Evolutionary conservation across 2,888 invertebrate genomes (phyloP).

Genomic region (Helicoverpa assulta): DNA sequence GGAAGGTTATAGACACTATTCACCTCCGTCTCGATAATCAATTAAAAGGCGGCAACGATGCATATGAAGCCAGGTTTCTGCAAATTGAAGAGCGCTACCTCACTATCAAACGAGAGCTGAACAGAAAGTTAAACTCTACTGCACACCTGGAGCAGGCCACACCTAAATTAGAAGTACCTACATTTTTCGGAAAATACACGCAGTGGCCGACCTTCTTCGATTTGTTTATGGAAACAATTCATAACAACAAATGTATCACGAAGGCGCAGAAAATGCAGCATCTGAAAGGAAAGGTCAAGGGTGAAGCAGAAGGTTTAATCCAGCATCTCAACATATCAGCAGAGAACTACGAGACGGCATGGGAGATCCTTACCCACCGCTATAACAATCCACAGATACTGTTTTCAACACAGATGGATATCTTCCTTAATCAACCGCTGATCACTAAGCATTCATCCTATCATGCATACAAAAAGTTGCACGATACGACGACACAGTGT

Average conservation of each 20-base stretch:
- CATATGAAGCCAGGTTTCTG: no score
- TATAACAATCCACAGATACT: constrained; percentile 12
- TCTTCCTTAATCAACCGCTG: constrained; percentile 10
- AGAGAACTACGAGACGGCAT: constrained; percentile 12
- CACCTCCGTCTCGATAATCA: no score
- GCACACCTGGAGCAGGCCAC: neutral
- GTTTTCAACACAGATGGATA: constrained; percentile 11
- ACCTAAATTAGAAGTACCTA: constrained; percentile 7
- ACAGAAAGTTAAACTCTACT: no score
- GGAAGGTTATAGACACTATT: neutral
- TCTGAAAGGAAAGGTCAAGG: constrained; percentile 4
- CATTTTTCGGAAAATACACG: constrained; percentile 6
- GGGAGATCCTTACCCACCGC: constrained; percentile 9
- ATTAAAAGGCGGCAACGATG: no score
- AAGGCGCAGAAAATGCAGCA: constrained; percentile 20
- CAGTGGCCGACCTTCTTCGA: constrained; percentile 15
- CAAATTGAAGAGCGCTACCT: no score
- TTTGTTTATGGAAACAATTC: constrained; percentile 10
- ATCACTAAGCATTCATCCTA: neutral
- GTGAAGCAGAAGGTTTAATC: constrained; percentile 9
- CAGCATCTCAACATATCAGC: constrained; percentile 2
- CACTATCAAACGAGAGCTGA: no score
- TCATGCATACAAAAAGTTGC: constrained; percentile 11
- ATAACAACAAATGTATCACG: constrained; percentile 5
- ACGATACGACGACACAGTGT: constrained; percentile 14